Conservation (phyloP, 2,797 vertebrate species). For the Otus scops region DNA sequence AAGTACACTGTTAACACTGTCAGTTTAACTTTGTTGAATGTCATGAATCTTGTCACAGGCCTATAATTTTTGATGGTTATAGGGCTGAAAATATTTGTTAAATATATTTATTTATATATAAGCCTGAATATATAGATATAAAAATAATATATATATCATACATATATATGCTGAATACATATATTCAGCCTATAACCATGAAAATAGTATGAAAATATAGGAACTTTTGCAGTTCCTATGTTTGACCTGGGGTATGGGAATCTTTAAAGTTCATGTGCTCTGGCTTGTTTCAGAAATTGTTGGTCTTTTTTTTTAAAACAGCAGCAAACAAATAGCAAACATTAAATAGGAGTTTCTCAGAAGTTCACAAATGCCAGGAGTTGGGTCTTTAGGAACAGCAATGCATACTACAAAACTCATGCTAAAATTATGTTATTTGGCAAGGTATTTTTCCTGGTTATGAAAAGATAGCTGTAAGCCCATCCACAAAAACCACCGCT, state of each 20-base stretch:
- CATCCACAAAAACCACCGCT: slow-evolving; percentile 2
- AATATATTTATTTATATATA: background rate
- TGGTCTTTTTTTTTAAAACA: background rate
- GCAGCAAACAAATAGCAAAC: background rate
- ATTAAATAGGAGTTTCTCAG: background rate
- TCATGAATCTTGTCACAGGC: background rate
- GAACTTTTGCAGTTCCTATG: background rate
- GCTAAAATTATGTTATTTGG: slow-evolving; percentile 11
- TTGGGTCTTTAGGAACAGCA: background rate
- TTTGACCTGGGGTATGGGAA: background rate
- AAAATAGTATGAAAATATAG: too few relatives aligned
- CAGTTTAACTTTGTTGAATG: background rate
- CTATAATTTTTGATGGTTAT: background rate
- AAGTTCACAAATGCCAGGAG: background rate
- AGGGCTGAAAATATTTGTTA: background rate
- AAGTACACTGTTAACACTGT: background rate
- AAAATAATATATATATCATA: background rate
- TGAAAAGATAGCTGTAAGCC: slow-evolving; percentile 34
- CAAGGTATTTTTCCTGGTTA: background rate
- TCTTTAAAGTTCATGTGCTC: background rate
- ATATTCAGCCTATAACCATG: background rate
- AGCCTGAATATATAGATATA: background rate
- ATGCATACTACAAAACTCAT: background rate
- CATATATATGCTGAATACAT: background rate
- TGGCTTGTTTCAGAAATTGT: background rate